Evolutionary conservation across 2,113 vertebrate genomes (phyloP), one percentile per base, ranked within the genome.

Genomic region (Miniopterus natalensis): DNA sequence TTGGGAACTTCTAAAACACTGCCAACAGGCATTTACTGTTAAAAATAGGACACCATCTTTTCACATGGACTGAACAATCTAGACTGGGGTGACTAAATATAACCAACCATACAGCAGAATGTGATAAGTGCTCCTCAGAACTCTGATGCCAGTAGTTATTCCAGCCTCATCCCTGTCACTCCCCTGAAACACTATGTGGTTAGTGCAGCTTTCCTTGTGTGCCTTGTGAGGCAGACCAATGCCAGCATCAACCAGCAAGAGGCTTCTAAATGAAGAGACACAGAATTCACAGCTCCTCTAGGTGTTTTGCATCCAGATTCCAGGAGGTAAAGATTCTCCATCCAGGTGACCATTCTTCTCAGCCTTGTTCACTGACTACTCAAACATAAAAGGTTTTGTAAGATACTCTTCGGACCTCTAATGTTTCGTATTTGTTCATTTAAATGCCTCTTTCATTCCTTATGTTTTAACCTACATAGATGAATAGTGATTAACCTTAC

Each of bases 401-500:
- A 81, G 21, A 51, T 65, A 27, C 5, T 92, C 27, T 61, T 89
- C 65, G 88, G 68, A 85, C 2, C 27, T 86, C 57, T 63, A 47
- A 47, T 8, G 17, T 77, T 88, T 66, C 66, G 36, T 90, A 9
- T 81, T 88, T 85, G 51, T 68, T 94, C 15, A 78, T 63, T 90
- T 93, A 90, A 86, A 89, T 40, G 53, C 55, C 66, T 77, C 45
- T 92, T 91, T 21, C 18, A 84, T 55, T 88, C 84, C 42, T 20
- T 78, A 66, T 21, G 51, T 15, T 57, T 90, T 88, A 71, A 59
- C 23, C 11, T 65, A 88, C 65, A 75, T 31, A 45, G n/a, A 78
- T 90, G 15, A 96, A 86, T 57, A 80, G 51, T 71, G 90, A 96
- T 86, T 91, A 95, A 88, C n/a, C 51, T 65, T 90, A 63, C 17